Evolutionary conservation across 2,797 vertebrate genomes (phyloP).

Genomic region (Betta splendens): DNA sequence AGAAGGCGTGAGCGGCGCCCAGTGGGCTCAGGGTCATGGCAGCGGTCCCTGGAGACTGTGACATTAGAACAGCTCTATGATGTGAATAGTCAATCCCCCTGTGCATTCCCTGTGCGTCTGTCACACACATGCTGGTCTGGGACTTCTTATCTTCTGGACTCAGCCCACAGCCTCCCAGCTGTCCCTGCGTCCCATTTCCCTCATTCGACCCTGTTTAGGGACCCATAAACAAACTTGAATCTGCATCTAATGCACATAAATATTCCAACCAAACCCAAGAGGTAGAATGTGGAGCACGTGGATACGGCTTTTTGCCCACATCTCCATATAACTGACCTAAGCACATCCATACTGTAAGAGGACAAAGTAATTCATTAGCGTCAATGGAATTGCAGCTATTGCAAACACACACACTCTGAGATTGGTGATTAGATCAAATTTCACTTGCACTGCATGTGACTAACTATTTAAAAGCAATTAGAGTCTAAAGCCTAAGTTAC

Average conservation of each 20-base stretch:
- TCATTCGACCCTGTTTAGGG: conserved; percentile 50
- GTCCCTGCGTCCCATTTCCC: conserved; percentile 63
- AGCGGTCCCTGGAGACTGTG: conserved; percentile 27
- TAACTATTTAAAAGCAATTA: not conserved
- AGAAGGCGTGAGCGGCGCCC: conserved; percentile 35
- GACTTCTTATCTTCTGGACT: conserved; percentile 38
- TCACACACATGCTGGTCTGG: conserved; percentile 53
- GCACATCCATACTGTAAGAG: conserved; percentile 9
- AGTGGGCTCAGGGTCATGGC: conserved; percentile 6
- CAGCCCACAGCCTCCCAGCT: conserved; percentile 52
- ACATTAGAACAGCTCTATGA: conserved; percentile 32
- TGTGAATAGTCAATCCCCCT: conserved; percentile 35
- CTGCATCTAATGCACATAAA: conserved; percentile 15
- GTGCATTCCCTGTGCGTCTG: conserved; percentile 43
- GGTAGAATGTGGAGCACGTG: too few species aligned
- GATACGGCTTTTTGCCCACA: conserved; percentile 38
- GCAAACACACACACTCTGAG: conserved; percentile 1
- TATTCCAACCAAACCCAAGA: not conserved
- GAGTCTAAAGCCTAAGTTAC: not conserved
- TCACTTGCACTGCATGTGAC: not conserved
- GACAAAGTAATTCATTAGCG: conserved; percentile 14
- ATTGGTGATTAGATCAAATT: not conserved
- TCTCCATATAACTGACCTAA: conserved; percentile 20
- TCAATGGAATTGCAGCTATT: conserved; percentile 17
- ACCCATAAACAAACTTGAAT: conserved; percentile 22